Conservation (phyloP, 2,888 invertebrate genomes). For the Melanotus villosus region DNA sequence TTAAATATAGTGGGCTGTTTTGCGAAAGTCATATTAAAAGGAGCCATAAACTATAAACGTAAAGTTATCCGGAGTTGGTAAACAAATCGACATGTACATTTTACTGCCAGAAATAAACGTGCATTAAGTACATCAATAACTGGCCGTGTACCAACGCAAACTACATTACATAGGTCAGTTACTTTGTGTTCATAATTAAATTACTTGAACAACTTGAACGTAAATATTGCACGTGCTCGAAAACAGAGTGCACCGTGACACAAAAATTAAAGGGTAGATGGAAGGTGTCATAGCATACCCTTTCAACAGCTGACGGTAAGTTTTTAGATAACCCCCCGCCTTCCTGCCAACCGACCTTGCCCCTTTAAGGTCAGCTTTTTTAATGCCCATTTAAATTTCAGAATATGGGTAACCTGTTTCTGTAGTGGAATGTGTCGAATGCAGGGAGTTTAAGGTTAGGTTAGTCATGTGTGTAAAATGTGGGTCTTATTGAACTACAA, state of each 20-base stretch:
- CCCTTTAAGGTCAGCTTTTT: slow-evolving; percentile 54
- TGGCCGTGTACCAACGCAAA: slow-evolving; percentile 7
- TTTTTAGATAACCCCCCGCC: slow-evolving; percentile 29
- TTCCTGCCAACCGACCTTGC: slow-evolving; percentile 53
- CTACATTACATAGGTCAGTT: slow-evolving; percentile 13
- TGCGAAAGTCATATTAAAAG: too few relatives aligned
- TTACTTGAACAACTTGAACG: background rate
- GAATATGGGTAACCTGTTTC: slow-evolving; percentile 56
- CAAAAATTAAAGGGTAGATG: slow-evolving; percentile 4
- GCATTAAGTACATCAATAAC: background rate
- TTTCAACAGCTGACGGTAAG: slow-evolving; percentile 53
- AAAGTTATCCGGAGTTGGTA: background rate
- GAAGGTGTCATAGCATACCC: slow-evolving; percentile 34
- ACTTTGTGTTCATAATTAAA: background rate
- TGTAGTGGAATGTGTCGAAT: slow-evolving; percentile 38
- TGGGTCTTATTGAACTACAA: slow-evolving; percentile 43
- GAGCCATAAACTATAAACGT: background rate
- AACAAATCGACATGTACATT: slow-evolving; percentile 1
- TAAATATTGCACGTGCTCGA: slow-evolving; percentile 9
- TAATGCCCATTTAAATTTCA: slow-evolving; percentile 55
- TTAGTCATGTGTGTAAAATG: slow-evolving; percentile 46
- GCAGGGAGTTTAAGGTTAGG: slow-evolving; percentile 44
- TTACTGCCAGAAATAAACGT: background rate
- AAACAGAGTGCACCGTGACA: background rate
- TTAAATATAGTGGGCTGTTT: too few relatives aligned